Evolutionary conservation across 2,888 invertebrate genomes (phyloP).

Genomic region (Drosophila heteroneura): DNA sequence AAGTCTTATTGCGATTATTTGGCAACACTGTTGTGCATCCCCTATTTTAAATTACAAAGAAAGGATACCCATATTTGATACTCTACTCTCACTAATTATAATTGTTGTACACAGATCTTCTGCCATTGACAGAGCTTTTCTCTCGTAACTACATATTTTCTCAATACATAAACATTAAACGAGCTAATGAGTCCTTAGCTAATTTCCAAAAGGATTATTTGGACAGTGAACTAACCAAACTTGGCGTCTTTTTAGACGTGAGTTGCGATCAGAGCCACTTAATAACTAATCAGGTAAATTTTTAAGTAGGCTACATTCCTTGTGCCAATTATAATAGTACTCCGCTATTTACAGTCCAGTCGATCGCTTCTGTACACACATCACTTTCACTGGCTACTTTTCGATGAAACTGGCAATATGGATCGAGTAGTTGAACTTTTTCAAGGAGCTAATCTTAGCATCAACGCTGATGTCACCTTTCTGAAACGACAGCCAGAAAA

Average conservation of each 20-base stretch:
- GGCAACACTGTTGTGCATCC: neutral
- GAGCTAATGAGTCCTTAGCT: conserved; percentile 9
- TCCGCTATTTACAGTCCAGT: conserved; percentile 67
- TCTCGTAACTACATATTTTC: conserved; percentile 46
- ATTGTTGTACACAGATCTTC: conserved; percentile 48
- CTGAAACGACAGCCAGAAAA: conserved; percentile 28
- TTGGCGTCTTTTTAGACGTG: conserved; percentile 80
- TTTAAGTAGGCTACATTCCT: neutral
- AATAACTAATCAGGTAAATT: conserved; percentile 72
- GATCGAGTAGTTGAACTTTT: conserved; percentile 59
- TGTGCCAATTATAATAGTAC: neutral
- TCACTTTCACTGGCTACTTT: conserved; percentile 78
- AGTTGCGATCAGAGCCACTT: conserved; percentile 61
- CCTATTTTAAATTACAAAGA: neutral
- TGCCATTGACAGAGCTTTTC: conserved; percentile 46
- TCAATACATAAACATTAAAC: conserved; percentile 66
- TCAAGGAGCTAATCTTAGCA: conserved; percentile 67
- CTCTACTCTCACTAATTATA: neutral
- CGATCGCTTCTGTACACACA: conserved; percentile 62
- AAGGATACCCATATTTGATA: neutral
- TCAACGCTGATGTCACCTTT: conserved; percentile 81
- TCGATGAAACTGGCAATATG: conserved; percentile 60
- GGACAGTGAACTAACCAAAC: conserved; percentile 49
- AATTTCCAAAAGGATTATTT: conserved; percentile 61
- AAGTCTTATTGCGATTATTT: neutral